Conservation (phyloP, 2,797 vertebrate genomes). For the Avahi laniger region DNA sequence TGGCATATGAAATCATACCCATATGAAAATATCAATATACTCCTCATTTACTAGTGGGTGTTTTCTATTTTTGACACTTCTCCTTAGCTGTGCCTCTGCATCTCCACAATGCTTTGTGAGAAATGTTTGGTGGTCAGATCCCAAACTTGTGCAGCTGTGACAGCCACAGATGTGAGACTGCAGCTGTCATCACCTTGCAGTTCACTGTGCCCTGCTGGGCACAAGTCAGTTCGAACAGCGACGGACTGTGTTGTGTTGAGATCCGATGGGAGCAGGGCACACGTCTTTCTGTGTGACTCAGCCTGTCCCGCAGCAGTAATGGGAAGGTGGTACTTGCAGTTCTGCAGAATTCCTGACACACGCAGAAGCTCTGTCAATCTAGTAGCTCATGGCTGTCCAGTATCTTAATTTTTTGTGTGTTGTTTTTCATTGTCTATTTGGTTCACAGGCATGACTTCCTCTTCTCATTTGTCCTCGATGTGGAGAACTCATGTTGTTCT, state of each 20-base stretch:
- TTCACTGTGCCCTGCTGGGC: rapidly evolving
- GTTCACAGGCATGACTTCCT: neutral
- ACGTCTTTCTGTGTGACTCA: rapidly evolving
- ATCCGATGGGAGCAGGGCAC: neutral
- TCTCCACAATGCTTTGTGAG: neutral
- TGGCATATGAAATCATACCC: neutral
- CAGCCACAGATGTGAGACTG: rapidly evolving
- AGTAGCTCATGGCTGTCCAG: neutral
- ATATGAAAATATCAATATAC: neutral
- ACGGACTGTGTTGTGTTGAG: neutral
- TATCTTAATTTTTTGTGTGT: neutral
- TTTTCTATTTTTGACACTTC: neutral
- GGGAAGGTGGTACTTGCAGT: rapidly evolving
- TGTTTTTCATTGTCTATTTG: neutral
- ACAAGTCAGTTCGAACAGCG: neutral
- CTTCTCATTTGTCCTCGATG: neutral
- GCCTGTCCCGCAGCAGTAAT: neutral
- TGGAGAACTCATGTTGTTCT: neutral
- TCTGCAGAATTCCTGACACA: neutral
- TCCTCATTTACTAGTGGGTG: neutral
- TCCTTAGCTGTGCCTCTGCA: neutral
- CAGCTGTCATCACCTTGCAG: too few species aligned
- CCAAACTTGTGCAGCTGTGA: too few species aligned
- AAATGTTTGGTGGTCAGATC: neutral
- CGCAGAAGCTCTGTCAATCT: neutral